These are phyloP conservation scores for Athripsodes cinereus DNA, from an alignment of 2,888 invertebrate species.

Conservation along the genomic window DNA sequence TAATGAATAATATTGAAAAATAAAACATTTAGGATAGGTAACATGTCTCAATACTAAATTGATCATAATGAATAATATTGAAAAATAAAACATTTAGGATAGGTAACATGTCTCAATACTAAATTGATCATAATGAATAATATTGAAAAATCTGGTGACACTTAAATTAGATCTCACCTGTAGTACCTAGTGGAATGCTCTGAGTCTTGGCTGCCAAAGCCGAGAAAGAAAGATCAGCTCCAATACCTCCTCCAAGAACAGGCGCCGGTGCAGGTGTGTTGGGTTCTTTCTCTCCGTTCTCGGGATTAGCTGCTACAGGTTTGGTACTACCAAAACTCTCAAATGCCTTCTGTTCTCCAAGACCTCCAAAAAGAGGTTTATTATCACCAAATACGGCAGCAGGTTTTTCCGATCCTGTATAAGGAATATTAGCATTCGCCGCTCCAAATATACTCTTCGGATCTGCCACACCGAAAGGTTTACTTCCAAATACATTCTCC, in stretches of 20 bases:
- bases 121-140: too few relatives aligned
- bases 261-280: slow-evolving; percentile 30
- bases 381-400: neutral
- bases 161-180: neutral
- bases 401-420: neutral
- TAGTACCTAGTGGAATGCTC: neutral
- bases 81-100: too few relatives aligned
- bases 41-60: too few relatives aligned
- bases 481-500: slow-evolving; percentile 25
- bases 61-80: too few relatives aligned
- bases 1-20: too few relatives aligned
- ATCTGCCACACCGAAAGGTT: slow-evolving; percentile 20
- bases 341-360: neutral
- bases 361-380: neutral
- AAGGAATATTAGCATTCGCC: neutral
- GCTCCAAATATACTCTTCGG: neutral
- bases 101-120: too few relatives aligned
- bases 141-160: neutral
- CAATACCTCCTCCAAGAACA: slow-evolving; percentile 28
- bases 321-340: neutral
- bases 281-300: slow-evolving; percentile 29
- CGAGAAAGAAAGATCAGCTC: slow-evolving; percentile 34
- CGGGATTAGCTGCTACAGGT: neutral
- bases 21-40: too few relatives aligned
- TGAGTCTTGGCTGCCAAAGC: slow-evolving; percentile 34